These are phyloP conservation scores for Psilopsiagon aurifrons DNA, from an alignment of 2,113 vertebrate genomes.

Conservation along the genomic window DNA sequence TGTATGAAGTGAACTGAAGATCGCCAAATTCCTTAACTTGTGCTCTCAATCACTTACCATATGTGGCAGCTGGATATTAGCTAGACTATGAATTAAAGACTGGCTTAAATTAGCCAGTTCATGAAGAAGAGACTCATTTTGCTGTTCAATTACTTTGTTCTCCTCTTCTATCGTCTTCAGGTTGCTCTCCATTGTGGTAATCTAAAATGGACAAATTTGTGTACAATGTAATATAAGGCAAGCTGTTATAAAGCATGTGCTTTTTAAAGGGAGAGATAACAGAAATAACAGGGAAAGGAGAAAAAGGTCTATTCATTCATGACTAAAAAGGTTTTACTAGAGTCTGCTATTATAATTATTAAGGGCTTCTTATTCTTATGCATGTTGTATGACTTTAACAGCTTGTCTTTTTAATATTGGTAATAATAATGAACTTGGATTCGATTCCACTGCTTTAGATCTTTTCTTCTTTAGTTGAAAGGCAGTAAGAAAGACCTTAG, in stretches of 20 bases:
- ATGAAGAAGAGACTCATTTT: slow-evolving; percentile 98
- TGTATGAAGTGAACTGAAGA: slow-evolving; percentile 61
- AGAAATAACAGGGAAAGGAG: not conserved
- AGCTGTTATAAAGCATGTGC: not conserved
- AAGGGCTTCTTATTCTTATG: not conserved
- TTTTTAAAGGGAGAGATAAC: not conserved
- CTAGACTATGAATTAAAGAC: slow-evolving; percentile 98
- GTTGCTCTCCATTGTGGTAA: slow-evolving; percentile 99
- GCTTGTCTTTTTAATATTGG: slow-evolving; percentile 8
- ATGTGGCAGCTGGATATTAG: slow-evolving; percentile 98
- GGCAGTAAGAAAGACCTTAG: not conserved
- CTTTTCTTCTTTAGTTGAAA: not conserved
- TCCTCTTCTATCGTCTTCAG: slow-evolving; percentile 99
- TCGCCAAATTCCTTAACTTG: slow-evolving; percentile 77
- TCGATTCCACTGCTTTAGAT: not conserved
- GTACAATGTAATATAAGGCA: slow-evolving; percentile 69
- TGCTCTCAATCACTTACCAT: slow-evolving; percentile 94
- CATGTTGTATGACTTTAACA: not conserved
- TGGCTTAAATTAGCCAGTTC: slow-evolving; percentile 98
- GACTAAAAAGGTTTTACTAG: not conserved
- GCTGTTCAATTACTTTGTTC: slow-evolving; percentile 99
- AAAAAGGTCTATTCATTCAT: not conserved
- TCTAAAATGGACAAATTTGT: slow-evolving; percentile 79
- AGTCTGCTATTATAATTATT: not conserved
- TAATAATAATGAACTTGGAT: not conserved